Evolutionary conservation across 1,140 invertebrate species (phyloP).

Genomic region (Laupala kohalensis): DNA sequence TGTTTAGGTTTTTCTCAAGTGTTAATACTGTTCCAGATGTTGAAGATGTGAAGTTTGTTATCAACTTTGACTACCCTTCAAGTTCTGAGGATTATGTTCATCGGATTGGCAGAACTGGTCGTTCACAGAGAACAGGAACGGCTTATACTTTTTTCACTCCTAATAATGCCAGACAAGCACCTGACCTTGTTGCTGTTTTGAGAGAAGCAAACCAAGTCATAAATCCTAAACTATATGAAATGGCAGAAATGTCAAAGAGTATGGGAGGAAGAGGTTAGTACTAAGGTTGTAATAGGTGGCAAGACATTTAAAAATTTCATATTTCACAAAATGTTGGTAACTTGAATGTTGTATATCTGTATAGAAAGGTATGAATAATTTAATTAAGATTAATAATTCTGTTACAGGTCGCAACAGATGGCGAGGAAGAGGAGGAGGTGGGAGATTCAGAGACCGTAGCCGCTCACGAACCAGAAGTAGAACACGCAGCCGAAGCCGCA

Average conservation of each 20-base stretch:
- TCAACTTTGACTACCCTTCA: slow-evolving; percentile 85
- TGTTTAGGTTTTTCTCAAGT: background rate
- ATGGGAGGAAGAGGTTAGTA: slow-evolving; percentile 11
- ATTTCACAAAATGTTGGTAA: background rate
- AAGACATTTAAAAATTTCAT: too few relatives aligned
- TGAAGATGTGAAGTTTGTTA: slow-evolving; percentile 83
- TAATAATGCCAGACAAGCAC: slow-evolving; percentile 58
- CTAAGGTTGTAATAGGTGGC: too few relatives aligned
- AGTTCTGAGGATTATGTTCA: slow-evolving; percentile 87
- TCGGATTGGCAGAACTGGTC: slow-evolving; percentile 76
- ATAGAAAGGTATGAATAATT: background rate
- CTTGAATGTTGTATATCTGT: background rate
- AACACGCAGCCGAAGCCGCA: slow-evolving; percentile 6
- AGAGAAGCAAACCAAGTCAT: slow-evolving; percentile 56
- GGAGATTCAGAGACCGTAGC: background rate
- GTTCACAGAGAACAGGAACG: slow-evolving; percentile 68
- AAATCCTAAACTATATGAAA: slow-evolving; percentile 37
- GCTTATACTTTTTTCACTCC: slow-evolving; percentile 82
- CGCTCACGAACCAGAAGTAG: background rate
- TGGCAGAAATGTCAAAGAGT: slow-evolving; percentile 13
- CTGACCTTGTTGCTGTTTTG: slow-evolving; percentile 51
- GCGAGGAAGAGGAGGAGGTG: slow-evolving; percentile 2
- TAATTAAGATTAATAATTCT: background rate
- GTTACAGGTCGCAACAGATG: slow-evolving; percentile 3
- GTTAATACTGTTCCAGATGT: slow-evolving; percentile 48